These are phyloP conservation scores for Siniperca knerii DNA, from an alignment of 2,113 vertebrate genomes.

Conservation along the genomic window DNA sequence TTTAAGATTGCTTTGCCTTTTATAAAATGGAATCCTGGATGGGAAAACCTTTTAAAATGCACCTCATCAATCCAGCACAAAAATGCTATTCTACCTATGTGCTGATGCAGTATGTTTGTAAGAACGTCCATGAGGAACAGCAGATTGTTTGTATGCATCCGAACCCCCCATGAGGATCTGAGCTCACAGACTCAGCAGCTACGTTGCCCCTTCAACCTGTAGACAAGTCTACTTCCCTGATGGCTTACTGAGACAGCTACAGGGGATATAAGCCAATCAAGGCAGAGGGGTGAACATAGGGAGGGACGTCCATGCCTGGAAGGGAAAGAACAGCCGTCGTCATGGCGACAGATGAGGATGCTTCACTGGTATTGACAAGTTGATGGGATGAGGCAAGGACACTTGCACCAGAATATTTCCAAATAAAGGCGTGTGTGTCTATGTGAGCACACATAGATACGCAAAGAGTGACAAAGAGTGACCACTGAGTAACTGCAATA, in stretches of 20 bases:
- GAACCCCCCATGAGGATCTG: slow-evolving; percentile 42
- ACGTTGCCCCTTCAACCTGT: slow-evolving; percentile 66
- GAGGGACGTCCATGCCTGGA: slow-evolving; percentile 61
- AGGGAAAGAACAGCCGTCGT: slow-evolving; percentile 64
- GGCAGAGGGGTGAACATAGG: slow-evolving; percentile 55
- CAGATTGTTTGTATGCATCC: slow-evolving; percentile 41
- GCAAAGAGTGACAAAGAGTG: slow-evolving; percentile 24
- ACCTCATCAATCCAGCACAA: slow-evolving; percentile 30
- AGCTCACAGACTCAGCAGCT: slow-evolving; percentile 67
- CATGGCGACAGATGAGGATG: slow-evolving; percentile 79
- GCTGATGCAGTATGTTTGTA: slow-evolving; percentile 34
- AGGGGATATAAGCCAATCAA: slow-evolving; percentile 68
- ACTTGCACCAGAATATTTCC: slow-evolving; percentile 56
- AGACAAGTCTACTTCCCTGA: slow-evolving; percentile 50
- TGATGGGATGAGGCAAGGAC: slow-evolving; percentile 71
- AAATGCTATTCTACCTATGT: slow-evolving; percentile 44
- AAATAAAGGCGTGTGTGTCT: slow-evolving; percentile 19
- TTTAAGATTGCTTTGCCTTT: slow-evolving; percentile 15
- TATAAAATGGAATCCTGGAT: slow-evolving; percentile 25
- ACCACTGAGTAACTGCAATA: neutral
- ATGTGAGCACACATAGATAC: slow-evolving; percentile 4
- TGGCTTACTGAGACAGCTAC: slow-evolving; percentile 57
- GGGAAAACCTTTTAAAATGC: slow-evolving; percentile 37
- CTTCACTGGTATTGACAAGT: slow-evolving; percentile 74
- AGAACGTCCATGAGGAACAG: slow-evolving; percentile 32